Evolutionary conservation across 2,888 invertebrate species (phyloP).

Genomic region (Gandaritis pyraliata): DNA sequence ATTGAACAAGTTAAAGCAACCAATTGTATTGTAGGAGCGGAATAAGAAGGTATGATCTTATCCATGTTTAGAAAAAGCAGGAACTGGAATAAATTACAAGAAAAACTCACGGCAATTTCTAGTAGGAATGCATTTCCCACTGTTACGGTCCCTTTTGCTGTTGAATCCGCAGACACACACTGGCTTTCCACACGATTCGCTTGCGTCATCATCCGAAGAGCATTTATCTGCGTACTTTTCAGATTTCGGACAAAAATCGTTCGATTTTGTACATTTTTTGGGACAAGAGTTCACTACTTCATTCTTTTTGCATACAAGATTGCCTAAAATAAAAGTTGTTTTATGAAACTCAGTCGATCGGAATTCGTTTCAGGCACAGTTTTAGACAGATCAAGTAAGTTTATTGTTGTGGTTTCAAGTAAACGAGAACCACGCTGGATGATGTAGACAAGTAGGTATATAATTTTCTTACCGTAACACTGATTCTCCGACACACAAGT

Average conservation of each 20-base stretch:
- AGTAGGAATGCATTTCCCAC: constrained; percentile 50
- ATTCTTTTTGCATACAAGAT: constrained; percentile 30
- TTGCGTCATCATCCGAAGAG: constrained; percentile 14
- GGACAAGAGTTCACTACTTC: constrained; percentile 28
- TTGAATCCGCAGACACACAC: constrained; percentile 55
- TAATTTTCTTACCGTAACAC: constrained; percentile 39
- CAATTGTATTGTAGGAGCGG: no score
- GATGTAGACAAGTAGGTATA: no score
- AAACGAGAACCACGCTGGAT: no score
- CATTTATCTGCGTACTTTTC: constrained; percentile 29
- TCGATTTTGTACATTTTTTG: constrained; percentile 10
- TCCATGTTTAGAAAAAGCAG: no score
- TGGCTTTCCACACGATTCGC: constrained; percentile 26
- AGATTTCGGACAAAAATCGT: constrained; percentile 32
- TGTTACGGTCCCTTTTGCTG: constrained; percentile 43
- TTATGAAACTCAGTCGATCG: not conserved
- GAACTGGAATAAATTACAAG: not conserved
- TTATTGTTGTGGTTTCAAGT: no score
- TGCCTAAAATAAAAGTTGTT: constrained; percentile 21
- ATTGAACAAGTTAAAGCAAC: no score
- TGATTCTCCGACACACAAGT: constrained; percentile 43
- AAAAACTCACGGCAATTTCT: constrained; percentile 54
- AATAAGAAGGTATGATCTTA: no score
- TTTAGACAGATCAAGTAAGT: no score
- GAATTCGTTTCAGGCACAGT: no score